Percentiles rank a stretch among this genome's conserved stretches.
These are phyloP conservation scores for Cheilosia scutellata DNA, from an alignment of 2,888 invertebrate genomes.

Conservation along the genomic window DNA sequence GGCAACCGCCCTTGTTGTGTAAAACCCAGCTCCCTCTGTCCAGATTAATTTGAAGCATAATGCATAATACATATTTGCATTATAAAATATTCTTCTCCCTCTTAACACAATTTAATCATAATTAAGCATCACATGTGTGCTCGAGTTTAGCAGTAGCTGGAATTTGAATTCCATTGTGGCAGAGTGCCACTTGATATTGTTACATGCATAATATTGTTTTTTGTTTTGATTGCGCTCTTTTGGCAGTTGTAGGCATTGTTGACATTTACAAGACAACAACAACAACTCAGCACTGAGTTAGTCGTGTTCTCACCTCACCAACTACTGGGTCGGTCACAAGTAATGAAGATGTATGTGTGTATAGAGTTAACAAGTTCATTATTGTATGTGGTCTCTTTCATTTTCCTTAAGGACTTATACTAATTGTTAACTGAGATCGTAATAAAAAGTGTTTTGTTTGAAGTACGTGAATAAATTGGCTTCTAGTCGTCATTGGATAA, in stretches of 20 bases:
- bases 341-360: background rate
- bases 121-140: constrained; percentile 37
- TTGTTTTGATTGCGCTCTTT: constrained; percentile 48
- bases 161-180: constrained; percentile 17
- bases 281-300: background rate
- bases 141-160: constrained; percentile 18
- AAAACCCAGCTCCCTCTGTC: background rate
- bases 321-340: constrained; percentile 18
- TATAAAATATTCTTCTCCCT: background rate
- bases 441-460: constrained; percentile 11
- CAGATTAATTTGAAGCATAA: constrained; percentile 30
- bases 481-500: constrained; percentile 22
- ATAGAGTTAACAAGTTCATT: background rate
- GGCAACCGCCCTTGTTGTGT: background rate
- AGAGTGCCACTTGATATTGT: constrained; percentile 43
- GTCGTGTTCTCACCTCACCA: background rate
- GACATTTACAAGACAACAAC: constrained; percentile 1
- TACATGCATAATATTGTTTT: constrained; percentile 27
- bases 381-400: background rate
- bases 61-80: constrained; percentile 1
- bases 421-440: background rate
- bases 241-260: constrained; percentile 38
- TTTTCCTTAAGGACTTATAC: background rate
- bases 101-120: constrained; percentile 48
- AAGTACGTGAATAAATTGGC: constrained; percentile 36